A percentile compares a stretch with the other conserved stretches of the same genome.
phyloP scores from a whole-genome alignment of 1,140 invertebrate species.

The Magallana ariakensis region DNA sequence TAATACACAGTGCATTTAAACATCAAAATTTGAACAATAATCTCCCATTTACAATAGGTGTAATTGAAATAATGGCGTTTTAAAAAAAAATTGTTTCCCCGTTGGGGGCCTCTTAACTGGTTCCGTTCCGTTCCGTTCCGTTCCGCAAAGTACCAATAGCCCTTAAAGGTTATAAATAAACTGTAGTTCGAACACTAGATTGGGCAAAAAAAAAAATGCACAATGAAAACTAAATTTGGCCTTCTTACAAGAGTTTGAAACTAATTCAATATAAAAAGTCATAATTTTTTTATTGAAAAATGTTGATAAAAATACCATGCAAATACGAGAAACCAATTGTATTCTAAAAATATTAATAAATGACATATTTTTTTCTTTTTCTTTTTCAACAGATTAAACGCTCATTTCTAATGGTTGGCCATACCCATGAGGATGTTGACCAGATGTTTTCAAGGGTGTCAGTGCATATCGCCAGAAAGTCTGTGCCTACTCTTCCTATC shows the following conservation, averaged over 20 bases:
- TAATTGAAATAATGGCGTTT: too few relatives aligned
- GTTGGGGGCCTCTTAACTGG: too few relatives aligned
- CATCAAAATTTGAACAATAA: too few relatives aligned
- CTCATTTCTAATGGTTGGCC: constrained; percentile 49
- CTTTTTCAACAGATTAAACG: constrained; percentile 27
- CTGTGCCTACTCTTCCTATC: background rate
- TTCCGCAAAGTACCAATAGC: too few relatives aligned
- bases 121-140: too few relatives aligned
- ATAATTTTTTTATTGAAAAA: background rate
- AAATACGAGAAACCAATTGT: background rate
- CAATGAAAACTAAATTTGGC: background rate
- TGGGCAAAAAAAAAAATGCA: background rate
- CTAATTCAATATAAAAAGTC: background rate
- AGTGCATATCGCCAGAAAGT: background rate
- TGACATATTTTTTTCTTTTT: background rate
- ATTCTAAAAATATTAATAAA: background rate
- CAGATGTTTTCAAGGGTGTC: constrained; percentile 44
- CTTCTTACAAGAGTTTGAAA: background rate
- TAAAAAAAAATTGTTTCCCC: too few relatives aligned
- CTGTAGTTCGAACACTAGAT: too few relatives aligned
- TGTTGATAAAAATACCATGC: background rate
- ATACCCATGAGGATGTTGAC: constrained; percentile 55
- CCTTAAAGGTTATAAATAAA: too few relatives aligned
- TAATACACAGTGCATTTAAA: too few relatives aligned
- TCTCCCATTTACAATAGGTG: too few relatives aligned